Conservation (phyloP, 2,888 invertebrate genomes). For the Koerneria pararmatus region DNA sequence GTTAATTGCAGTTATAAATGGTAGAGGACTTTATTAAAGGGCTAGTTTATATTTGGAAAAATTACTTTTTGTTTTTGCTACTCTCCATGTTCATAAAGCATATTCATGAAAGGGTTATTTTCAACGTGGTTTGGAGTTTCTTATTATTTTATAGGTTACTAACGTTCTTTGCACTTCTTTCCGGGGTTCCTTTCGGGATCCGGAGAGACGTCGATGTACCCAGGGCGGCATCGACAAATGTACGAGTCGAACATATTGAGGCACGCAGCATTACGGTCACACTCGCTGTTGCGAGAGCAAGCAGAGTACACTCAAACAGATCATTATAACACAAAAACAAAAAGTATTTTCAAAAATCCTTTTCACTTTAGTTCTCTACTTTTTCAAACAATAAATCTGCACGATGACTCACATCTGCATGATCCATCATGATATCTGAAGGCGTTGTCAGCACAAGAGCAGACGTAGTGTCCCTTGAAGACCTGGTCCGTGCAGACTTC, state of each 20-base stretch:
- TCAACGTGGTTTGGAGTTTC: not conserved
- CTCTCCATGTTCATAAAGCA: too few species aligned
- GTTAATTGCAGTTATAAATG: too few species aligned
- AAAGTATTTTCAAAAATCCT: not conserved
- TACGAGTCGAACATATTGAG: constrained; percentile 56
- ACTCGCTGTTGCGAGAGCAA: constrained; percentile 43
- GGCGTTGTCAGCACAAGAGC: constrained; percentile 50
- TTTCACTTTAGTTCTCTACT: not conserved
- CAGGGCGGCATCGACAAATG: constrained; percentile 56
- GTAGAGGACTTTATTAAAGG: too few species aligned
- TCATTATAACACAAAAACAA: too few species aligned
- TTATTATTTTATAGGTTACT: constrained; percentile 26
- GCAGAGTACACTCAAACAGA: constrained; percentile 43
- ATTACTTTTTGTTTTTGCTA: too few species aligned
- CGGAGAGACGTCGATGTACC: constrained; percentile 52
- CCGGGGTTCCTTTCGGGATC: constrained; percentile 54
- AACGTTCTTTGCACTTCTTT: constrained; percentile 56
- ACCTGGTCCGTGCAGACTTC: constrained; percentile 47
- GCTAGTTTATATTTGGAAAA: too few species aligned
- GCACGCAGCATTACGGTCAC: constrained; percentile 55
- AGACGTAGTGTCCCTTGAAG: constrained; percentile 40
- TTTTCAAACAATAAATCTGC: not conserved
- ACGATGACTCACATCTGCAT: constrained; percentile 40
- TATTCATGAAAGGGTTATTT: not conserved
- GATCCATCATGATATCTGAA: constrained; percentile 54